These are phyloP conservation scores for Columba guinea DNA, from an alignment of 2,797 vertebrate species.

Conservation along the genomic window DNA sequence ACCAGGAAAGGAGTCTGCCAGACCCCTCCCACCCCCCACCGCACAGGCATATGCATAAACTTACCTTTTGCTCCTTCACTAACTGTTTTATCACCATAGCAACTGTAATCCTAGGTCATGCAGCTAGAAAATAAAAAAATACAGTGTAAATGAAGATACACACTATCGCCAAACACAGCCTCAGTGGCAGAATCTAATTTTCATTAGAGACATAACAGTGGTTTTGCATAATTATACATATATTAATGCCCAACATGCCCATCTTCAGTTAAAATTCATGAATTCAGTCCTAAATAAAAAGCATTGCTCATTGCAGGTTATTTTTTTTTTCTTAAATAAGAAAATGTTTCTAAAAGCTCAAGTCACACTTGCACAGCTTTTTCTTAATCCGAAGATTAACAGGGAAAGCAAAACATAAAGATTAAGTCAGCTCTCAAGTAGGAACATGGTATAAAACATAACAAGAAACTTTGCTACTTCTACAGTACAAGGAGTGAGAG, in stretches of 20 bases:
- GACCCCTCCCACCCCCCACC: too few relatives aligned
- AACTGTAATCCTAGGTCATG: conserved; percentile 74
- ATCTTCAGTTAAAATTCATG: conserved; percentile 73
- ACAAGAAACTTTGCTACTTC: neutral
- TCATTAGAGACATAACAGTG: conserved; percentile 64
- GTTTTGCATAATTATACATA: conserved; percentile 72
- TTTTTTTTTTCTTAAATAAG: neutral
- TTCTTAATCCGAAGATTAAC: conserved; percentile 59
- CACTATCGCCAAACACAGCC: conserved; percentile 47
- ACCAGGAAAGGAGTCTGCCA: neutral
- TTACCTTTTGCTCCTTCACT: conserved; percentile 59
- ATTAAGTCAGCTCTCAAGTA: neutral
- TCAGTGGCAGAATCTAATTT: conserved; percentile 61
- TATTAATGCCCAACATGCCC: conserved; percentile 62
- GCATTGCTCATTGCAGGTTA: conserved; percentile 28
- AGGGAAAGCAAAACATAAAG: neutral
- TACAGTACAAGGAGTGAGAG: neutral
- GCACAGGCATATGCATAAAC: neutral
- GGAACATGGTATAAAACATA: neutral
- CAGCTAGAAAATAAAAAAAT: neutral
- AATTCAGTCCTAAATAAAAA: conserved; percentile 72
- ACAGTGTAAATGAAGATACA: conserved; percentile 44
- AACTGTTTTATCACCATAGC: conserved; percentile 71
- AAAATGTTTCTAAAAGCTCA: conserved; percentile 32
- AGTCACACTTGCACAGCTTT: neutral